A percentile compares a stretch with the other conserved stretches of the same genome.
phyloP scores from a whole-genome alignment of 2,113 vertebrate species.

The Ctenodactylus gundi region DNA sequence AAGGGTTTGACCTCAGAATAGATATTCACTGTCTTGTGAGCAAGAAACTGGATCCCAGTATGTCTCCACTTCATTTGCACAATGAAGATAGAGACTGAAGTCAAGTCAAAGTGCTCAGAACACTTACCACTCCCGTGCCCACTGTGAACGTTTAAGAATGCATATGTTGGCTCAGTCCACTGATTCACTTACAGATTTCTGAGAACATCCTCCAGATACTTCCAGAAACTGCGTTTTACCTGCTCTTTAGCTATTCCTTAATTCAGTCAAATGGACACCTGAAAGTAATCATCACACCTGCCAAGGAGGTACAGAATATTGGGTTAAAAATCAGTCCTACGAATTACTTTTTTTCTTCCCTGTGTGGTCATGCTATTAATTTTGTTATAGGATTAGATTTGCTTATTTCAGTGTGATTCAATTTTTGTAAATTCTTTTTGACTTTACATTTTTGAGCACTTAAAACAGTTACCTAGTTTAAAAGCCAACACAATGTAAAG shows the following conservation, averaged over 20 bases:
- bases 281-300: not conserved
- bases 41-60: not conserved
- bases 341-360: not conserved
- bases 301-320: not conserved
- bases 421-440: not conserved
- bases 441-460: not conserved
- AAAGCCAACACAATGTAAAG: not conserved
- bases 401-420: not conserved
- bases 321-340: not conserved
- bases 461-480: not conserved
- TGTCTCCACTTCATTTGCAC: not conserved
- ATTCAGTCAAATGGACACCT: not conserved
- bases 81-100: not conserved
- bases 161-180: not conserved
- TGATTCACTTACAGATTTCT: not conserved
- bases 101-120: not conserved
- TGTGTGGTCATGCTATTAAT: not conserved
- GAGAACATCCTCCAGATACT: not conserved
- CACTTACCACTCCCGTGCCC: not conserved
- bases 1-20: not conserved
- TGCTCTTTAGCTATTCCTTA: too few species aligned
- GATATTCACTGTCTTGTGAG: not conserved
- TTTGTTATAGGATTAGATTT: not conserved
- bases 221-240: too few species aligned
- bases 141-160: not conserved